These are phyloP conservation scores for Dysmachus trigonus DNA, from an alignment of 2,888 invertebrate species.

Conservation along the genomic window DNA sequence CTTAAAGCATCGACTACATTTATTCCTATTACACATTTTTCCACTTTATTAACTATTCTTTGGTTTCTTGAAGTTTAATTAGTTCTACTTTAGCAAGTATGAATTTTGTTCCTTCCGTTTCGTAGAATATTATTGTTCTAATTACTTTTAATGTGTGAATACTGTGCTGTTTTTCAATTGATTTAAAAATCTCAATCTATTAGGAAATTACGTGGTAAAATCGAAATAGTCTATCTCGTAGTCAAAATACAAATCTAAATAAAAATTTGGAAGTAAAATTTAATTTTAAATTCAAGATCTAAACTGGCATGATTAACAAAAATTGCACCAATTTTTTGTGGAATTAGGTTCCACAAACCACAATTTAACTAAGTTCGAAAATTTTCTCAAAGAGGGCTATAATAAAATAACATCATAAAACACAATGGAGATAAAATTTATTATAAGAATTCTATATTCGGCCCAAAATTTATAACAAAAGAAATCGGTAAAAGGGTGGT, in stretches of 20 bases:
- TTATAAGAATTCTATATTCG: neutral
- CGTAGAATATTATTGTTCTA: neutral
- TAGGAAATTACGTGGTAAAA: neutral
- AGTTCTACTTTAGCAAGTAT: neutral
- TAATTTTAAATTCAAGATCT: neutral
- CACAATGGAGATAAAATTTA: neutral
- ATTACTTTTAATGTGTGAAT: neutral
- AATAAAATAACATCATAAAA: neutral
- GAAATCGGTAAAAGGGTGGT: neutral
- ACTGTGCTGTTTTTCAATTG: neutral
- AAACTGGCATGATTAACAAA: neutral
- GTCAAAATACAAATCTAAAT: neutral
- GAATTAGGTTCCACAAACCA: neutral
- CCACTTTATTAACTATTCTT: neutral
- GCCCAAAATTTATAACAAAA: neutral
- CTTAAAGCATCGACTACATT: constrained; percentile 20
- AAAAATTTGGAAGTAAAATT: neutral
- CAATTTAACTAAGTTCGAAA: neutral
- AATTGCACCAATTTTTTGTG: neutral
- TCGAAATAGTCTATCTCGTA: no score
- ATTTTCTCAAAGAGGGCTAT: neutral
- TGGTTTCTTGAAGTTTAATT: neutral
- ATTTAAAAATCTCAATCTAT: neutral
- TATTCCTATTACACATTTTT: neutral
- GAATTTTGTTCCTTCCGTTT: neutral